phyloP scores from a whole-genome alignment of 2,888 invertebrate species.

The Patella pellucida region DNA sequence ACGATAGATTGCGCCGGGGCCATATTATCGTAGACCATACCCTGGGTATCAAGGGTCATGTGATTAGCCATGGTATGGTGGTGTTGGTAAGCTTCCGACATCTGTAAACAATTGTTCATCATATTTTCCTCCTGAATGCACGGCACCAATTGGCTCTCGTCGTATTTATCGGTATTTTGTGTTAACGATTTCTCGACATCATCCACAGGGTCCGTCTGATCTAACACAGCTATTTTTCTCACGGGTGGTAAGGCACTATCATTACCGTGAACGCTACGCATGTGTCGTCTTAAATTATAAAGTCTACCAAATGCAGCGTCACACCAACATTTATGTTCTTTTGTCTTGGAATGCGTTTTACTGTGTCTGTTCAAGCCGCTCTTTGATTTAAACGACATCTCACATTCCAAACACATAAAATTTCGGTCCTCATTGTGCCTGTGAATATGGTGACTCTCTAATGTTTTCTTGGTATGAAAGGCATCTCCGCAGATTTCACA shows the following conservation, averaged over 20 bases:
- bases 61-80: background rate
- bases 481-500: slow-evolving; percentile 70
- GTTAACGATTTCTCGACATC: background rate
- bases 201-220: slow-evolving; percentile 23
- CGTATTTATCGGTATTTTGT: background rate
- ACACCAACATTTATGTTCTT: slow-evolving; percentile 54
- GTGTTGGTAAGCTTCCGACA: background rate
- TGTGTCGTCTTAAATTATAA: slow-evolving; percentile 57
- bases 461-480: slow-evolving; percentile 68
- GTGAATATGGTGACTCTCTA: slow-evolving; percentile 68
- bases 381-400: slow-evolving; percentile 56
- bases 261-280: slow-evolving; percentile 50
- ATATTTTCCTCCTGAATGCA: background rate
- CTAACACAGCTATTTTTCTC: slow-evolving; percentile 48
- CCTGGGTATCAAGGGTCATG: background rate
- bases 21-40: background rate
- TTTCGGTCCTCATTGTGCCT: slow-evolving; percentile 66
- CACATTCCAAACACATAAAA: slow-evolving; percentile 61
- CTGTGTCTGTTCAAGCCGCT: slow-evolving; percentile 50
- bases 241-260: slow-evolving; percentile 52
- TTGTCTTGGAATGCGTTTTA: slow-evolving; percentile 45
- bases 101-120: background rate
- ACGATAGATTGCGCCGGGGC: background rate
- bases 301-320: slow-evolving; percentile 51
- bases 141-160: background rate